Percentiles rank a stretch among this genome's conserved stretches.
These are phyloP conservation scores for Matsumurasca onukii DNA, from an alignment of 1,140 invertebrate genomes.

Conservation along the genomic window DNA sequence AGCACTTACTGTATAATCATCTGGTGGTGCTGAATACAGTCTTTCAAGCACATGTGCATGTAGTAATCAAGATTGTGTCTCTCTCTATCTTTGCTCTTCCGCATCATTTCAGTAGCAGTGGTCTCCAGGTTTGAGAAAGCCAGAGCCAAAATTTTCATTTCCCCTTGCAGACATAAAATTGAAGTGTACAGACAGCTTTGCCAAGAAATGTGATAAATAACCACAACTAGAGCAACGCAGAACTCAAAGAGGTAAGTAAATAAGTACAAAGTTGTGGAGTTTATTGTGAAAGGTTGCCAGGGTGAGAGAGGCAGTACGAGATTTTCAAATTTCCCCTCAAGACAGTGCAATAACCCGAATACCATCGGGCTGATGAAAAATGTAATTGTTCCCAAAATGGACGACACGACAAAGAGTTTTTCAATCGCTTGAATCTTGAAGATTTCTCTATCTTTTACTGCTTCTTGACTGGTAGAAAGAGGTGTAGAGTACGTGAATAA, in stretches of 20 bases:
- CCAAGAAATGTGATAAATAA: conserved; percentile 10
- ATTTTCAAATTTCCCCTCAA: not conserved
- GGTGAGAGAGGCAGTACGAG: not conserved
- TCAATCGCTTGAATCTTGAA: not conserved
- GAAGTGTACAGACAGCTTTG: conserved; percentile 1
- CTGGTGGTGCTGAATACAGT: conserved; percentile 6
- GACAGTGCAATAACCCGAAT: not conserved
- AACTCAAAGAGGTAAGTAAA: not conserved
- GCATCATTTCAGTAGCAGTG: not conserved
- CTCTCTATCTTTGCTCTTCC: not conserved
- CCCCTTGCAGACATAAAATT: not conserved
- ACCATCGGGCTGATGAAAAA: not conserved
- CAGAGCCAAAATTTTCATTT: conserved; percentile 1
- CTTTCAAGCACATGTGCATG: not conserved
- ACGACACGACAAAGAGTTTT: not conserved
- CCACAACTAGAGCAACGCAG: not conserved
- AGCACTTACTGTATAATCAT: not conserved
- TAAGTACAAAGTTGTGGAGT: not conserved
- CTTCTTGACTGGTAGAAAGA: not conserved
- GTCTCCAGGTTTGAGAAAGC: not conserved
- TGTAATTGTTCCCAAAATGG: not conserved
- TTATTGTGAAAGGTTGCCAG: not conserved
- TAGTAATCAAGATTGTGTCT: not conserved
- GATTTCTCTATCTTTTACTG: not conserved
- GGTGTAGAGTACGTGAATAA: not conserved